Base-by-base conservation (phyloP, 2,888 invertebrate genomes). In the Cheilosia urbana region DNA sequence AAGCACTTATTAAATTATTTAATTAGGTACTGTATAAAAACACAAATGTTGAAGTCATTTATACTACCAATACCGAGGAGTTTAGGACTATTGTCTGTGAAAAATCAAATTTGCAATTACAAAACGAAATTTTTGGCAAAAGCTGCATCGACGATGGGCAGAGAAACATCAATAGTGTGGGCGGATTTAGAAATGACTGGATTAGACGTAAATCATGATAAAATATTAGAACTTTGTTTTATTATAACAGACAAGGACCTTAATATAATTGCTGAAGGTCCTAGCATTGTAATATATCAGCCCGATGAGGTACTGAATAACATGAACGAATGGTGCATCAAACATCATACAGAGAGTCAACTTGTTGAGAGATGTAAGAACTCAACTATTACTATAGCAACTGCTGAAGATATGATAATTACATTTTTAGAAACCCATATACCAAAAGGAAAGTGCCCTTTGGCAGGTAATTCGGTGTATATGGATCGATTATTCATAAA, bases 111-210 rank as follows among this genome's bases (percentile, higher is more conserved):
- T 13, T 13, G 13, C 4, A 37, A 13, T 13, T 4, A 13, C 0
- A 37, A 13, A 37, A 37, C 37, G 13, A 4, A 4, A 13, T 4
- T 37, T 13, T 37, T 37, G 3, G 13, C 2, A 45, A 45, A 7
- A 45, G n/a, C 45, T 30, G n/a, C 3, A 42, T n/a, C 40, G n/a
- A 24, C 24, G 15, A 81, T 85, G 85, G 68, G 76, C n/a, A 77
- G 53, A 6, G 85, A 81, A 45, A 68, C 72, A 6, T 72, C 45
- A 6, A 93, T 96, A 87, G 95, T 96, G 15, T 96, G 96, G 96
- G 93, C 96, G 51, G 96, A 96, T 89, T 91, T 96, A 88, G 96
- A 96, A 95, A 97, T 99, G 98, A 97, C 98, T 9, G 99, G 99
- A 0, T 92, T 99, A 17, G 94, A 98, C 90, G 91, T 96, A 60